These are phyloP conservation scores for Trachelus troglodyta DNA, from an alignment of 2,888 invertebrate genomes.

Conservation along the genomic window DNA sequence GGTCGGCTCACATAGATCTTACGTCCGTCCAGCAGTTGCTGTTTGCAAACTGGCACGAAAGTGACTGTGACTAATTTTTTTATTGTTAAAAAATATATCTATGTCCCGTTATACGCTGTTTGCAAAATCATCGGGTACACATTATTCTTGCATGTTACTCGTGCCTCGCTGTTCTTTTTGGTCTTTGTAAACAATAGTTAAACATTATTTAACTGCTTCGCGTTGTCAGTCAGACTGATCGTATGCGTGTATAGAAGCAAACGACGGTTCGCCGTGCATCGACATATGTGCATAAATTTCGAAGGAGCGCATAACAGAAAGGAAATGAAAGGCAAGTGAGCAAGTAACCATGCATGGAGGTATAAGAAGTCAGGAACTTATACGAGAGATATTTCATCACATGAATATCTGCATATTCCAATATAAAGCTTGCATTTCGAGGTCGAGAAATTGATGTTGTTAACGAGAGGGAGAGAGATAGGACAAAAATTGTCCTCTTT, in stretches of 20 bases:
- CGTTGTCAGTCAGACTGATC: conserved; percentile 18
- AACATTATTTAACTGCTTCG: conserved; percentile 4
- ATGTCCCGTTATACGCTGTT: neutral
- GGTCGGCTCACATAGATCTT: neutral
- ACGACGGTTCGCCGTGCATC: neutral
- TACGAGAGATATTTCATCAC: conserved; percentile 49
- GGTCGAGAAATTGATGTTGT: neutral
- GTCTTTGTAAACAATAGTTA: neutral
- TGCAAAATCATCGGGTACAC: neutral
- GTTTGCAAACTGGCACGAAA: neutral
- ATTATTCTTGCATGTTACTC: neutral
- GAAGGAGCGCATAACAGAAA: conserved; percentile 20
- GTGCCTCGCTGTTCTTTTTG: neutral
- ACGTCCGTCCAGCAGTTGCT: neutral
- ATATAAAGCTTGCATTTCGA: conserved; percentile 41
- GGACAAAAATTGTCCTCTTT: neutral
- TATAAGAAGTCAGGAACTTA: conserved; percentile 14
- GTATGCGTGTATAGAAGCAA: neutral
- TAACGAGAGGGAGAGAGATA: neutral
- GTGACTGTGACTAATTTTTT: neutral
- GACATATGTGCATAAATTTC: neutral
- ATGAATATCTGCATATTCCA: conserved; percentile 47
- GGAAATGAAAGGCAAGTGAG: conserved; percentile 24
- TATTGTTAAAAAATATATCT: neutral
- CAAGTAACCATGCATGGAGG: conserved; percentile 16